Conservation (phyloP, 2,797 vertebrate genomes). For the Kryptopterus vitreolus region DNA sequence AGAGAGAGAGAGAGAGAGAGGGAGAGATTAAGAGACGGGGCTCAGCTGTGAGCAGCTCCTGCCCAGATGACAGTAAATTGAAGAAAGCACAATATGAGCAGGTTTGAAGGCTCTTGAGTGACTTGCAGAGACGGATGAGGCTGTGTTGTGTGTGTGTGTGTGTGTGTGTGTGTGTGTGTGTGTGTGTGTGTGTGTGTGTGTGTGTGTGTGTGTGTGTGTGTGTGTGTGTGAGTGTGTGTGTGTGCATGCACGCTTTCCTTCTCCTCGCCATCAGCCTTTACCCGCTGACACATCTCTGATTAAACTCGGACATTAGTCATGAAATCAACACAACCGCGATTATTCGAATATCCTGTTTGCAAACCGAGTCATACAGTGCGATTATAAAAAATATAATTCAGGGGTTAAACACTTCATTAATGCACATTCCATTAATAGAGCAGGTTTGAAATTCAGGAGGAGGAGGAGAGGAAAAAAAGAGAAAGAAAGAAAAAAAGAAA, state of each 20-base stretch:
- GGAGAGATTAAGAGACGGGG: constrained; percentile 46
- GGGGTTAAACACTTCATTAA: constrained; percentile 45
- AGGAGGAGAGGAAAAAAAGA: no score
- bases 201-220: constrained; percentile 13
- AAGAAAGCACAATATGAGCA: constrained; percentile 54
- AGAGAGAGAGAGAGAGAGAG: constrained; percentile 22
- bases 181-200: constrained; percentile 13
- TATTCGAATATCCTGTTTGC: neutral
- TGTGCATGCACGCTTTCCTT: constrained; percentile 31
- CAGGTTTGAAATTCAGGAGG: constrained; percentile 40
- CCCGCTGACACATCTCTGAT: constrained; percentile 37
- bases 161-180: constrained; percentile 4
- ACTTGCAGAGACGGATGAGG: constrained; percentile 34
- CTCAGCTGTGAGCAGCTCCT: constrained; percentile 54
- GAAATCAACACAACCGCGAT: neutral
- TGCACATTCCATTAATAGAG: constrained; percentile 49
- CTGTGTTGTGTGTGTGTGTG: constrained; percentile 15
- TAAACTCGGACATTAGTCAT: constrained; percentile 7
- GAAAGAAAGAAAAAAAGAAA: no score
- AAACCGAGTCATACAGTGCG: neutral
- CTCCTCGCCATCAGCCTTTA: constrained; percentile 37
- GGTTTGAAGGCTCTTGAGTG: constrained; percentile 52
- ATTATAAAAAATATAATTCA: neutral
- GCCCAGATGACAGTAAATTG: constrained; percentile 55
- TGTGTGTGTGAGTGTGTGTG: constrained; percentile 1